These are phyloP conservation scores for Drosophila kurseongensis DNA, from an alignment of 1,140 invertebrate genomes.

Conservation along the genomic window DNA sequence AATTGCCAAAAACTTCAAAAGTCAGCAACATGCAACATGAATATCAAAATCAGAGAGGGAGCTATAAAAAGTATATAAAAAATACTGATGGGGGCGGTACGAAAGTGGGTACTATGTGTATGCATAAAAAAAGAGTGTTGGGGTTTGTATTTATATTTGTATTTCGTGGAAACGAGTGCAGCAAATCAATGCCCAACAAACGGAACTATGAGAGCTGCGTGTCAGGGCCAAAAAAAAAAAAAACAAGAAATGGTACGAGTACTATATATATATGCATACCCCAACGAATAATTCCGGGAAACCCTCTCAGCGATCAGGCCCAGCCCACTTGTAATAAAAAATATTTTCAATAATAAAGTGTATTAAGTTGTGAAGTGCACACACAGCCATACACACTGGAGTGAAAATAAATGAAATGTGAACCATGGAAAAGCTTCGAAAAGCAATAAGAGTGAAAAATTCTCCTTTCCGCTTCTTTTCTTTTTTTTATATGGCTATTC, in stretches of 20 bases:
- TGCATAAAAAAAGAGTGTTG: constrained; percentile 28
- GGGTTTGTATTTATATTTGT: constrained; percentile 62
- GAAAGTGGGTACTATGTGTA: constrained; percentile 12
- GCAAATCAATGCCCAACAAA: constrained; percentile 72
- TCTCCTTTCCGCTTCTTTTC: constrained; percentile 24
- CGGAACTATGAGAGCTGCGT: constrained; percentile 58
- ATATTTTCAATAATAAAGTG: constrained; percentile 84
- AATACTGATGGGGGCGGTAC: not conserved
- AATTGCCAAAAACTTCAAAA: constrained; percentile 76
- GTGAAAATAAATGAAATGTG: constrained; percentile 82
- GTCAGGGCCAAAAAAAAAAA: constrained; percentile 65
- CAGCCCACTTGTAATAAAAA: constrained; percentile 78
- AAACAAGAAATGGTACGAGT: not conserved
- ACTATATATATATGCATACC: constrained; percentile 1
- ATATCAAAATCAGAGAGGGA: constrained; percentile 67
- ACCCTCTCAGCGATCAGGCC: constrained; percentile 35
- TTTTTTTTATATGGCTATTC: constrained; percentile 37
- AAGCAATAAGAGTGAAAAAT: constrained; percentile 77
- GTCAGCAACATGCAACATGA: constrained; percentile 81
- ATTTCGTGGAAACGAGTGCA: constrained; percentile 68
- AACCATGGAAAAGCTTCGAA: constrained; percentile 78
- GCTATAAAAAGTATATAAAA: constrained; percentile 48
- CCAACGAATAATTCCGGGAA: constrained; percentile 43
- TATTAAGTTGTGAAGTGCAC: constrained; percentile 81
- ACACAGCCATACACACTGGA: constrained; percentile 43